phyloP scores from a whole-genome alignment of 2,888 invertebrate genomes.

The Brassicogethes aeneus region DNA sequence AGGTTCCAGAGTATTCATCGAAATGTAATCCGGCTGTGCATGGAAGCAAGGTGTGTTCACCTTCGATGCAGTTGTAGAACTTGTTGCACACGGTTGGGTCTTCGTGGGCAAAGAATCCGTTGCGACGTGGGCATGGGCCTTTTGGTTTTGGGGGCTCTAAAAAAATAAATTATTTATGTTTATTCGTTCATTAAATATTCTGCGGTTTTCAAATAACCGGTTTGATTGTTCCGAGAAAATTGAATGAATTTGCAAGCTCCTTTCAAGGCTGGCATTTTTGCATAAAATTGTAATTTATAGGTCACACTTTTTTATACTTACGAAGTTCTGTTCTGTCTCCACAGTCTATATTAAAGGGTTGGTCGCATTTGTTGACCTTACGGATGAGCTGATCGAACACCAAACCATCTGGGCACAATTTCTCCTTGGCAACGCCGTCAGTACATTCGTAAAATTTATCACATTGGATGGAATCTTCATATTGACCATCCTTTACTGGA shows the following conservation, averaged over 20 bases:
- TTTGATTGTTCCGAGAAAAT: background rate
- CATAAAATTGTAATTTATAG: background rate
- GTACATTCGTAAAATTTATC: constrained; percentile 78
- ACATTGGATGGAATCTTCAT: constrained; percentile 71
- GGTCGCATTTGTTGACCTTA: constrained; percentile 86
- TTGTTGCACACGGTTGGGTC: constrained; percentile 72
- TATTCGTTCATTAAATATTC: background rate
- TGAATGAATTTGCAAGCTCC: constrained; percentile 1
- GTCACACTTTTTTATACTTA: constrained; percentile 46
- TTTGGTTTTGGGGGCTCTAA: constrained; percentile 69
- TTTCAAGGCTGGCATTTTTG: background rate
- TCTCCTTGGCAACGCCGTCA: constrained; percentile 62
- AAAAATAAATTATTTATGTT: constrained; percentile 17
- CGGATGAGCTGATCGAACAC: constrained; percentile 80
- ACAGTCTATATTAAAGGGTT: constrained; percentile 87
- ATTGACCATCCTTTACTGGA: constrained; percentile 73
- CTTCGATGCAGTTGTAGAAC: constrained; percentile 86
- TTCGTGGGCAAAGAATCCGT: constrained; percentile 88
- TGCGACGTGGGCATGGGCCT: constrained; percentile 68
- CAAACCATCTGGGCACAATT: constrained; percentile 79
- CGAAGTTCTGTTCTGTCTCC: constrained; percentile 81
- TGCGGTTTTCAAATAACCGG: background rate
- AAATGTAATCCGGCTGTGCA: constrained; percentile 87
- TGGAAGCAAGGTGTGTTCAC: constrained; percentile 66
- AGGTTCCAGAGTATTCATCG: constrained; percentile 81